Evolutionary conservation across 1,140 invertebrate species (phyloP).

Genomic region (Lutraria rhynchaena): DNA sequence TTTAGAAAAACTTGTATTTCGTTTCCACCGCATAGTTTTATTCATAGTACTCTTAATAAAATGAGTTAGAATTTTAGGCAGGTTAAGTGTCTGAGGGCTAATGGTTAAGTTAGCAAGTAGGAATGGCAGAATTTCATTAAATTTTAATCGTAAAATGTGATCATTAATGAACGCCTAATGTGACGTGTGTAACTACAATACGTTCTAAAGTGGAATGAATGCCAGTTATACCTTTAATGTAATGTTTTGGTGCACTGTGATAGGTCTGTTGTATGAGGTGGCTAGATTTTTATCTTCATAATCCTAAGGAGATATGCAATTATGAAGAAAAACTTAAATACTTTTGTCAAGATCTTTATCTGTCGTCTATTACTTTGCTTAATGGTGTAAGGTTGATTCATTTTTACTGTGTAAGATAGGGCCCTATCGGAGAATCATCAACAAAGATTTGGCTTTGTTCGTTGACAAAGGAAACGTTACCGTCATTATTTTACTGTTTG

Average conservation of each 20-base stretch:
- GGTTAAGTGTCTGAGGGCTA: too few relatives aligned
- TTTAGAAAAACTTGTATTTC: too few relatives aligned
- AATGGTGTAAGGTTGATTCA: constrained; percentile 30
- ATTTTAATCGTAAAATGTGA: too few relatives aligned
- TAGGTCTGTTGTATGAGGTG: background rate
- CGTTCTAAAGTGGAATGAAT: too few relatives aligned
- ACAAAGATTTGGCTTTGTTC: constrained; percentile 27
- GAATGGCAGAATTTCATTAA: too few relatives aligned
- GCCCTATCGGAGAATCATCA: background rate
- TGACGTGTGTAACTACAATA: too few relatives aligned
- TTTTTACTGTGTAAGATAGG: background rate
- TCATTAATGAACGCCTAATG: too few relatives aligned
- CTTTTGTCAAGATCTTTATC: constrained; percentile 24
- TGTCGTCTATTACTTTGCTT: constrained; percentile 8
- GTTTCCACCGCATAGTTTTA: too few relatives aligned
- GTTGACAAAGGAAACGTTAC: constrained; percentile 21
- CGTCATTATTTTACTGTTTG: constrained; percentile 38
- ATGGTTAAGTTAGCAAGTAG: too few relatives aligned
- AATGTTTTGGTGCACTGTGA: background rate
- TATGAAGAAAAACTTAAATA: constrained; percentile 36
- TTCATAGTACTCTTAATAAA: too few relatives aligned
- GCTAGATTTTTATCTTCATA: constrained; percentile 11
- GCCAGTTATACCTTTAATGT: too few relatives aligned
- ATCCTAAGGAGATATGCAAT: constrained; percentile 6
- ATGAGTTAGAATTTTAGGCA: too few relatives aligned